Base-by-base conservation (phyloP, 2,888 invertebrate species). In the Serripes groenlandicus region DNA sequence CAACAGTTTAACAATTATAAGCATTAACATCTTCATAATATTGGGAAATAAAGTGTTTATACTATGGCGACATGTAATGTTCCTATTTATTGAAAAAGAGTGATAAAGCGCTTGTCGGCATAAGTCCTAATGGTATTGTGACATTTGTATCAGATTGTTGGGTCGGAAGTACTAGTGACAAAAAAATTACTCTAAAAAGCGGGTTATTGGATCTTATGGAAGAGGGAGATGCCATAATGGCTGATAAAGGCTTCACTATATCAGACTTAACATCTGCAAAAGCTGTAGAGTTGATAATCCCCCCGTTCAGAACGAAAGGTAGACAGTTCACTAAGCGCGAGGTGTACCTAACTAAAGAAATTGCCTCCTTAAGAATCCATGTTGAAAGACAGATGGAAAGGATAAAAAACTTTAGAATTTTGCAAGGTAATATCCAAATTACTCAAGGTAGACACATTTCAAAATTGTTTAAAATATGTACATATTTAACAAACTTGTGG, bases 201-300 rank as follows among this genome's bases (percentile, higher is more conserved):
- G 82, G 86, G 0, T 1, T 88, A 9, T 28, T 86, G 3, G 79
- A 82, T 32, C 56, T 85, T 18, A 74, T 75, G 49, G 85, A 88
- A 56, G 7, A 34, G 42, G 85, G 85, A n/a, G 87, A 88, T 62
- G 74, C 74, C 26, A 78, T 88, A 0, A 73, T 73, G 86, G 86
- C 82, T 3, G 87, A 89, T 35, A 88, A 83, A 32, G 86, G 84
- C 1, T 87, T 88, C 72, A 21, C 69, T 34, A 85, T 86, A 18
- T 21, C 69, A 2, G 83, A 86, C 54, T 35, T 82, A n/a, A 72
- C 81, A n/a, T 68, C 73, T 34, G 70, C 80, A 28, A 58, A 28
- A 56, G 71, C 72, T 1, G 42, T 80, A 26, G 34, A 62, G 15
- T 23, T 88, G 1, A 81, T 81, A n/a, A 77, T 74, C 30, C 85